These are phyloP conservation scores for Meteorus colon DNA, from an alignment of 2,888 invertebrate species.

Conservation along the genomic window DNA sequence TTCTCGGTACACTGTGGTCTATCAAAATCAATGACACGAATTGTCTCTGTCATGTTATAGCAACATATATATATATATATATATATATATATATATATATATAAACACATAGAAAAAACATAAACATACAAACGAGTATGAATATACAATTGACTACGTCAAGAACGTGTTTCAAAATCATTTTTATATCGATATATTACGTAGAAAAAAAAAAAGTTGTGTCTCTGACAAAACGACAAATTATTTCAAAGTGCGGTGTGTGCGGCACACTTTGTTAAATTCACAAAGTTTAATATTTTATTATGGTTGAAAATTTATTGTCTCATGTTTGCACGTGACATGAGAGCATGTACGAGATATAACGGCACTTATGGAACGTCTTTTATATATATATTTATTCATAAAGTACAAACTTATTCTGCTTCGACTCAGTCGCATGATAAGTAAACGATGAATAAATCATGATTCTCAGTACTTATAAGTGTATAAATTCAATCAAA, in stretches of 20 bases:
- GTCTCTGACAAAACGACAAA: too few relatives aligned
- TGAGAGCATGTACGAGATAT: conserved; percentile 17
- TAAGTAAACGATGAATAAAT: conserved; percentile 41
- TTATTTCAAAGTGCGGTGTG: too few relatives aligned
- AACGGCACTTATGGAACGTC: conserved; percentile 21
- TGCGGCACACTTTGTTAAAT: too few relatives aligned
- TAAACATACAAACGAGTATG: too few relatives aligned
- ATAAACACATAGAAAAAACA: background rate
- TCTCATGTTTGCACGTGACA: conserved; percentile 31
- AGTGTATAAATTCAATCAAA: background rate
- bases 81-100: background rate
- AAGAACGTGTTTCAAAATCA: background rate
- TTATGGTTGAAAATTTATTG: conserved; percentile 14
- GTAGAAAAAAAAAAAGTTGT: too few relatives aligned
- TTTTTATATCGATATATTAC: background rate
- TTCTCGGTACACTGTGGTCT: background rate
- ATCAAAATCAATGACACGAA: conserved; percentile 32
- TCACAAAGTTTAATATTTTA: background rate
- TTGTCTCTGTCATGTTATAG: background rate
- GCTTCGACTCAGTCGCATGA: conserved; percentile 29
- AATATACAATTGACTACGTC: background rate
- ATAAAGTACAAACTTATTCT: conserved; percentile 1
- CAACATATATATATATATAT: background rate
- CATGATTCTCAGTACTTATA: conserved; percentile 14
- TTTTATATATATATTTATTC: background rate